Evolutionary conservation across 1,140 invertebrate genomes (phyloP).

Genomic region (Telenomus remus): DNA sequence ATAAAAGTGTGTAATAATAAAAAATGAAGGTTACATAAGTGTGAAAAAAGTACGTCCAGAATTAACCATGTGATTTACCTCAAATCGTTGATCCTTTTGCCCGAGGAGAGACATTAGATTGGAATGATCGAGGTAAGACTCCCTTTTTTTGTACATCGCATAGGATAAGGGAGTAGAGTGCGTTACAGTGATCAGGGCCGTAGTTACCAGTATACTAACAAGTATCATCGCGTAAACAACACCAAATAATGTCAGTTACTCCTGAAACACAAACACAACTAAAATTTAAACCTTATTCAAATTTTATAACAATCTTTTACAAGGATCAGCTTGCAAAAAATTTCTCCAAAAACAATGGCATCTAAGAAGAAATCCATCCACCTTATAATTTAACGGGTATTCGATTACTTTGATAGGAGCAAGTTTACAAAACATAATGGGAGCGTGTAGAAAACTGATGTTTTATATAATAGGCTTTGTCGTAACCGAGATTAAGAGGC

Average conservation of each 20-base stretch:
- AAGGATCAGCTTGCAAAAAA: too few species aligned
- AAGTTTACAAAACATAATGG: conserved; percentile 4
- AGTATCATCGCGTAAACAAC: conserved; percentile 54
- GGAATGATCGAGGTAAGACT: conserved; percentile 35
- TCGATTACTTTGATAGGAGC: background rate
- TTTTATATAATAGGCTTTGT: conserved; percentile 4
- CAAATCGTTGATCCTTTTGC: conserved; percentile 48
- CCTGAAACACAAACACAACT: conserved; percentile 31
- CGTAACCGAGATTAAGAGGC: conserved; percentile 1
- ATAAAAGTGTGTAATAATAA: too few species aligned
- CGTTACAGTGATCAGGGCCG: conserved; percentile 55
- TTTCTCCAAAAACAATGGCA: too few species aligned
- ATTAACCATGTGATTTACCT: conserved; percentile 36
- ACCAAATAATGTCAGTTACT: conserved; percentile 36
- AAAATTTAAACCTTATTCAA: conserved; percentile 1
- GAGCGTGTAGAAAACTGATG: background rate
- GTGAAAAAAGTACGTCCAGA: background rate
- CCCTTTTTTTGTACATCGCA: conserved; percentile 59
- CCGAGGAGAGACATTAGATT: conserved; percentile 52
- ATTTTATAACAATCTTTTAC: too few species aligned
- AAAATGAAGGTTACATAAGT: too few species aligned
- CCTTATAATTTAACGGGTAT: background rate
- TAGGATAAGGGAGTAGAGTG: conserved; percentile 58
- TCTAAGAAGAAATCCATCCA: background rate
- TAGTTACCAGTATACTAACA: conserved; percentile 54